A percentile compares a stretch with the other conserved stretches of the same genome.
phyloP scores from a whole-genome alignment of 2,113 vertebrate species.

The Scartelaos histophorus region DNA sequence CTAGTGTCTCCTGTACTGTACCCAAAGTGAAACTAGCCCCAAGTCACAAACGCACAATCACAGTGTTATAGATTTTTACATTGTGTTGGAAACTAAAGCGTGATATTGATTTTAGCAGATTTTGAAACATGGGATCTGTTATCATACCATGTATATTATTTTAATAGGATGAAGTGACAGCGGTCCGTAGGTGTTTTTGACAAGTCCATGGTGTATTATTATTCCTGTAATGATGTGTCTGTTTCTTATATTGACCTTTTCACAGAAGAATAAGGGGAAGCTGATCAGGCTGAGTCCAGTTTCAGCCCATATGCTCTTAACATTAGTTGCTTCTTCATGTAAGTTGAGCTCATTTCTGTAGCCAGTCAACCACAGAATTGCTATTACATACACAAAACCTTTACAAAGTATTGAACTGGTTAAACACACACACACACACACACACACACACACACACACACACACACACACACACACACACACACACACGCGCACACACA shows the following conservation, averaged over 20 bases:
- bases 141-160: neutral
- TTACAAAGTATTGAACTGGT: slow-evolving; percentile 16
- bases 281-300: slow-evolving; percentile 50
- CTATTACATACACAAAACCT: slow-evolving; percentile 30
- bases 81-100: slow-evolving; percentile 11
- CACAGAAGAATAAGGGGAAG: slow-evolving; percentile 37
- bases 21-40: slow-evolving; percentile 3
- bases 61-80: slow-evolving; percentile 48
- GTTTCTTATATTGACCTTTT: slow-evolving; percentile 63
- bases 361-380: slow-evolving; percentile 44
- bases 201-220: slow-evolving; percentile 39
- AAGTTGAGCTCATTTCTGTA: slow-evolving; percentile 51
- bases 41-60: slow-evolving; percentile 30
- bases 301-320: slow-evolving; percentile 68
- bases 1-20: neutral
- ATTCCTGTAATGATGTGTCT: slow-evolving; percentile 48
- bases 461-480: too few species aligned
- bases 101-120: slow-evolving; percentile 42
- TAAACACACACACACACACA: too few species aligned
- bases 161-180: neutral
- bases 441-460: too few species aligned
- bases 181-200: slow-evolving; percentile 29
- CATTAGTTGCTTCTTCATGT: slow-evolving; percentile 58
- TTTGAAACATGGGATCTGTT: neutral
- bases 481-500: too few species aligned